Percentiles rank a stretch among this genome's conserved stretches.
phyloP scores from a whole-genome alignment of 1,140 invertebrate genomes.

The Epicauta chinensis region DNA sequence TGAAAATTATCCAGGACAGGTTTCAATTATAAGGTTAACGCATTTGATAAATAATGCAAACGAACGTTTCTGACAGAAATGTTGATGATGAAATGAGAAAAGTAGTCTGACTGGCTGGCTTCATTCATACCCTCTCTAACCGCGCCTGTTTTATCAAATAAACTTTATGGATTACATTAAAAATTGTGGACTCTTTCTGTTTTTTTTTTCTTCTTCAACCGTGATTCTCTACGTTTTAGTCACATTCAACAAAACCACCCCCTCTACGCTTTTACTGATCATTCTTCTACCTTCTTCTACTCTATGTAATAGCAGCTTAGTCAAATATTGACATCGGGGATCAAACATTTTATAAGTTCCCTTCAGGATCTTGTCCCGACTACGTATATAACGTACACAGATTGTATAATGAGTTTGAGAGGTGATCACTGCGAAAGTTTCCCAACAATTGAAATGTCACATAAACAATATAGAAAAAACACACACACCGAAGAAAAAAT shows the following conservation, averaged over 20 bases:
- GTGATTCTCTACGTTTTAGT: not conserved
- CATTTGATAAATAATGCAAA: slow-evolving; percentile 18
- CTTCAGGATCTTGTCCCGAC: slow-evolving; percentile 6
- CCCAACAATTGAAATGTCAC: too few relatives aligned
- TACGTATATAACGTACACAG: slow-evolving; percentile 5
- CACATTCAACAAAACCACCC: too few relatives aligned
- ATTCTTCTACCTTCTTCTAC: not conserved
- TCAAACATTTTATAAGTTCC: slow-evolving; percentile 20
- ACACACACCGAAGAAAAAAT: slow-evolving; percentile 2
- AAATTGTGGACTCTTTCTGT: slow-evolving; percentile 13
- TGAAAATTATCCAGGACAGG: slow-evolving; percentile 11
- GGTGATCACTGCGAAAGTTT: not conserved
- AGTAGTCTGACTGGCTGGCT: too few relatives aligned
- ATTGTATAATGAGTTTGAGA: slow-evolving; percentile 15
- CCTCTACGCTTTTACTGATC: not conserved
- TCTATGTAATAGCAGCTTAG: slow-evolving; percentile 16
- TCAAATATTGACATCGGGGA: slow-evolving; percentile 19
- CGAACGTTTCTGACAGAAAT: slow-evolving; percentile 6
- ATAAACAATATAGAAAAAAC: not conserved
- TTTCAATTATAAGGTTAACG: slow-evolving; percentile 18
- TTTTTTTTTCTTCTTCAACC: slow-evolving; percentile 6
- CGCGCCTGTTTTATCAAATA: slow-evolving; percentile 3
- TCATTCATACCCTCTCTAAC: too few relatives aligned
- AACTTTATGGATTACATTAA: slow-evolving; percentile 17
- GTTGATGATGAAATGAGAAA: not conserved